Evolutionary conservation across 23 tunicate genomes (phyloP).

Genomic region (Phallusia fumigata): DNA sequence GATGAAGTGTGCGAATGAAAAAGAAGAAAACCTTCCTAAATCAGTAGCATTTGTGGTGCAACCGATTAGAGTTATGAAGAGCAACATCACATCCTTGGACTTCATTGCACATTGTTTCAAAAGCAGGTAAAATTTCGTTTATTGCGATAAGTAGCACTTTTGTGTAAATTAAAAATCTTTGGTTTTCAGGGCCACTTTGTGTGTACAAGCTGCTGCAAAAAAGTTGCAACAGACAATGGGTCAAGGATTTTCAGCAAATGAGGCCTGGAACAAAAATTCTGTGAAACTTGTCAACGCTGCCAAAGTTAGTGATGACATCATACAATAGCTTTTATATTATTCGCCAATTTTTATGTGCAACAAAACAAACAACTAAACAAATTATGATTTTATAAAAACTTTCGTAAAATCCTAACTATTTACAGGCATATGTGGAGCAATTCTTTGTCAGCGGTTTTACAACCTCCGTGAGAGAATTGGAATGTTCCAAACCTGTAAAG

Average conservation of each 20-base stretch:
- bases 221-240: constrained; percentile 8
- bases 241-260: constrained; percentile 29
- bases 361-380: background rate
- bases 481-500: constrained; percentile 31
- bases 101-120: constrained; percentile 16
- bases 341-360: background rate
- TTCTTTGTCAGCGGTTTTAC: constrained; percentile 31
- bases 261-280: constrained; percentile 75
- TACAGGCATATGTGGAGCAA: constrained; percentile 47
- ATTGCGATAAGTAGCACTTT: no score
- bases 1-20: background rate
- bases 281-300: constrained; percentile 56
- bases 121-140: constrained; percentile 18
- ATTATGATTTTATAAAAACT: background rate
- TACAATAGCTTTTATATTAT: no score
- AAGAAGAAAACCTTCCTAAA: background rate
- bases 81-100: background rate
- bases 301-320: no score
- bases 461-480: background rate
- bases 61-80: background rate
- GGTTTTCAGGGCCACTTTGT: constrained; percentile 22
- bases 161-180: background rate
- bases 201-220: constrained; percentile 23
- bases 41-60: background rate
- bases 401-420: background rate